Conservation (phyloP, 2,113 vertebrate species). For the Gallinago media region DNA sequence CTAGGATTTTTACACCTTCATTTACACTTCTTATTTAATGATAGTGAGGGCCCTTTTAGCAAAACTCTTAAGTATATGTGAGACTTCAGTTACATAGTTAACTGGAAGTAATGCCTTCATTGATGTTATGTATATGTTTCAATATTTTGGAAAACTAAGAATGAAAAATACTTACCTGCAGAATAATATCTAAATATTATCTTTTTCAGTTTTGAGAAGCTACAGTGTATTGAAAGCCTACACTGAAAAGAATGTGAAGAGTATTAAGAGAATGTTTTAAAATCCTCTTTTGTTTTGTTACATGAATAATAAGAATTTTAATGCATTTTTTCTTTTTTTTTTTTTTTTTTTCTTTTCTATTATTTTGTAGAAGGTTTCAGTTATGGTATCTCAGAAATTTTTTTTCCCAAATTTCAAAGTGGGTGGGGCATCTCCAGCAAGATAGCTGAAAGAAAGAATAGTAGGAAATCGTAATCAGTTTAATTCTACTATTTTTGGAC, state of each 20-base stretch:
- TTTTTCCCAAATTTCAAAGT: not conserved
- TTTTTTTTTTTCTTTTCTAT: not conserved
- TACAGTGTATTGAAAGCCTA: not conserved
- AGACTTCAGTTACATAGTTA: not conserved
- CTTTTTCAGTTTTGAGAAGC: not conserved
- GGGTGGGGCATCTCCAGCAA: not conserved
- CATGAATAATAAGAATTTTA: not conserved
- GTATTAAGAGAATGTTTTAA: not conserved
- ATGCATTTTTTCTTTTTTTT: not conserved
- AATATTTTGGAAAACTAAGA: not conserved
- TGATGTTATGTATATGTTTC: not conserved
- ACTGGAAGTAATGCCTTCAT: not conserved
- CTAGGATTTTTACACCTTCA: not conserved
- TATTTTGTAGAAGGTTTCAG: not conserved
- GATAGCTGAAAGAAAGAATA: slow-evolving; percentile 12
- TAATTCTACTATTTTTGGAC: not conserved
- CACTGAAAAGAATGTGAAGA: not conserved
- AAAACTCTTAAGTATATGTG: not conserved
- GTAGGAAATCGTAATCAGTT: slow-evolving; percentile 14
- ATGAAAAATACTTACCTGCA: not conserved
- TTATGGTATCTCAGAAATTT: not conserved
- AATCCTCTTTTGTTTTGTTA: not conserved
- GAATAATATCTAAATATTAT: not conserved
- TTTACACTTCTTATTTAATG: not conserved
- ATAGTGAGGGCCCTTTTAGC: not conserved